These are phyloP conservation scores for Penaeus indicus DNA, from an alignment of 1,140 invertebrate genomes.

Conservation along the genomic window DNA sequence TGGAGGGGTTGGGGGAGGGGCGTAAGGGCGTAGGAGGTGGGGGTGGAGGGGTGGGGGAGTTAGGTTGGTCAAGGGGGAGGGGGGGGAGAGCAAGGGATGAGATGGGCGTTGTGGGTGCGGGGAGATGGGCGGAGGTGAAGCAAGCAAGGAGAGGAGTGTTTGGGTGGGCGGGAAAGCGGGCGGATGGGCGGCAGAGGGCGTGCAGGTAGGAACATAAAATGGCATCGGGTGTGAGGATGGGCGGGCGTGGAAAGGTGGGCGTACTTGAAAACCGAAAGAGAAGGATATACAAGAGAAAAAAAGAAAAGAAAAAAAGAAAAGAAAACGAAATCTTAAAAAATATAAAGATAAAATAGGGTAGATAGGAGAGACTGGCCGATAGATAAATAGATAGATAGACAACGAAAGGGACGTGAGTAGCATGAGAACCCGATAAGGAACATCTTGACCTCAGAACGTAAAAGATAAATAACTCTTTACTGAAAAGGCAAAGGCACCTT, in stretches of 20 bases:
- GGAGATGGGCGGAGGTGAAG: too few species aligned
- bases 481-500: too few species aligned
- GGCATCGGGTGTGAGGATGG: not conserved
- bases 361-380: not conserved
- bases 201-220: not conserved
- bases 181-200: not conserved
- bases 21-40: constrained; percentile 15
- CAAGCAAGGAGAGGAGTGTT: not conserved
- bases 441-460: not conserved
- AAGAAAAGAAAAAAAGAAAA: not conserved
- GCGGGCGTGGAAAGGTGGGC: not conserved
- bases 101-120: not conserved
- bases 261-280: not conserved
- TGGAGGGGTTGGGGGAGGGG: not conserved
- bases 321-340: not conserved
- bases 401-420: not conserved
- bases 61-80: not conserved
- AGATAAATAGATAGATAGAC: not conserved
- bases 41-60: not conserved
- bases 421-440: not conserved
- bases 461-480: too few species aligned
- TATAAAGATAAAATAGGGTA: not conserved
- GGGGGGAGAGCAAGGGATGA: too few species aligned
- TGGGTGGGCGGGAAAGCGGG: not conserved
- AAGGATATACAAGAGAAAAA: not conserved